Evolutionary conservation across 2,113 vertebrate genomes (phyloP).

Genomic region (Actenoides hombroni): DNA sequence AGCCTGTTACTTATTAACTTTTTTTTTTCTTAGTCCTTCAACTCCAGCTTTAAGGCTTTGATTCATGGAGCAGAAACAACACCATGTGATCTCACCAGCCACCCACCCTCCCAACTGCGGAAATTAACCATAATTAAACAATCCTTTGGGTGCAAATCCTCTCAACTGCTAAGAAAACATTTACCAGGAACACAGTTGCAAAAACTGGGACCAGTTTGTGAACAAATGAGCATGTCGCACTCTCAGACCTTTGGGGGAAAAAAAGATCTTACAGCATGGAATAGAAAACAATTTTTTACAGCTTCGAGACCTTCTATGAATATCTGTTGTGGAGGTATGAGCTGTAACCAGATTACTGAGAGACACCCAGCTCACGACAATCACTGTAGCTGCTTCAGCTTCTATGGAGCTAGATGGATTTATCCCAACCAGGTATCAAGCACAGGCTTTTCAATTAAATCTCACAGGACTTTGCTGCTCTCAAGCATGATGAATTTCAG

Average conservation of each 20-base stretch:
- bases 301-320: not conserved
- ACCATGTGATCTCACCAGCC: not conserved
- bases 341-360: not conserved
- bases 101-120: not conserved
- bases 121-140: not conserved
- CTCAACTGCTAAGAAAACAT: not conserved
- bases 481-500: not conserved
- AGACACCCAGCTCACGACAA: not conserved
- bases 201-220: not conserved
- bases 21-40: not conserved
- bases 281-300: not conserved
- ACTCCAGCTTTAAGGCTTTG: conserved; percentile 21
- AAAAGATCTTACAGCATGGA: not conserved
- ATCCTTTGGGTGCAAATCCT: not conserved
- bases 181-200: not conserved
- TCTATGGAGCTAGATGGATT: not conserved
- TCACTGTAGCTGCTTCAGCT: not conserved
- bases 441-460: not conserved
- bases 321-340: not conserved
- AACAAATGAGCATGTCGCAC: not conserved
- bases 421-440: not conserved
- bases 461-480: not conserved
- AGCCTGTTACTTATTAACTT: conserved; percentile 23
- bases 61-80: not conserved
- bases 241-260: accelerated